Conservation (phyloP, 2,113 vertebrate genomes). For the Oenanthe oenanthe region DNA sequence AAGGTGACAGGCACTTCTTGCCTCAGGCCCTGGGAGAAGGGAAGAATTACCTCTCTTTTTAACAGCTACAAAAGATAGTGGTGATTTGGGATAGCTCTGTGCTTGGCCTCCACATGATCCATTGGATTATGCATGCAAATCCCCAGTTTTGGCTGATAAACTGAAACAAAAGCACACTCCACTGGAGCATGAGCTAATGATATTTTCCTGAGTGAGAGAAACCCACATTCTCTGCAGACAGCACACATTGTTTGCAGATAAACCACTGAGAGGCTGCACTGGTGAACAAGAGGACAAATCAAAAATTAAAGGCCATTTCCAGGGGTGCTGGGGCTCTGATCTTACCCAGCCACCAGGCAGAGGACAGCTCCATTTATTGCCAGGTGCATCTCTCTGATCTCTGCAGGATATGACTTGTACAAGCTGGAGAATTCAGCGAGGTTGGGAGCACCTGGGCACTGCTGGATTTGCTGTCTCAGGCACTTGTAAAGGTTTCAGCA, state of each 20-base stretch:
- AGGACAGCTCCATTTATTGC: background rate
- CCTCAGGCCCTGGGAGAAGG: background rate
- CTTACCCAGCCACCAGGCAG: background rate
- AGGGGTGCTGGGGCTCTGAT: background rate
- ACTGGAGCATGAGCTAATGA: background rate
- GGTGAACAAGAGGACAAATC: background rate
- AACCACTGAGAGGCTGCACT: background rate
- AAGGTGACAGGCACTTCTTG: background rate
- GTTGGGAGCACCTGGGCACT: background rate
- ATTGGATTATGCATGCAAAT: background rate
- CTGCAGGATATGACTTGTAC: rapidly evolving
- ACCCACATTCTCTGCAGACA: background rate
- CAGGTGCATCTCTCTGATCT: background rate
- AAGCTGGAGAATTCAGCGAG: background rate
- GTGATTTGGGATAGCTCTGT: background rate
- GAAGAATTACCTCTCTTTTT: background rate
- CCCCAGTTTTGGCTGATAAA: background rate
- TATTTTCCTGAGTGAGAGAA: background rate
- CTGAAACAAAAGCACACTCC: background rate
- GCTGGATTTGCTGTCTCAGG: background rate
- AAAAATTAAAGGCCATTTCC: background rate
- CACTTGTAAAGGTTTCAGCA: background rate
- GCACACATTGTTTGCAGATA: background rate
- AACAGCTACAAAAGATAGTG: background rate
- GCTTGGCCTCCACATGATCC: background rate